Base-by-base conservation (phyloP, 2,797 vertebrate genomes). In the Myripristis jacobus region DNA sequence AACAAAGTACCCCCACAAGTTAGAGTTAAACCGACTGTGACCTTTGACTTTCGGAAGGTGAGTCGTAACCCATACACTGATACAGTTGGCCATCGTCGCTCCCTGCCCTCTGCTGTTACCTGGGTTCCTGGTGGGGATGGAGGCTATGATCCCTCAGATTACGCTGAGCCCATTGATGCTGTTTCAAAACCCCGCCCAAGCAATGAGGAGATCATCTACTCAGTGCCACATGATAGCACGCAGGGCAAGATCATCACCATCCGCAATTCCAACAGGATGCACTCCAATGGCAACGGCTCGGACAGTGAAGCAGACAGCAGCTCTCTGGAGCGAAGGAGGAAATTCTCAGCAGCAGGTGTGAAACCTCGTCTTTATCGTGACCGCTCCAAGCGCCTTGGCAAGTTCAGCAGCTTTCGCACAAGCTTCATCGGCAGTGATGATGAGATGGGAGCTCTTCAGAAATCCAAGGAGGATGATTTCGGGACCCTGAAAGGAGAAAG, bases 171-270 rank as follows among this genome's bases (percentile, higher is more conserved):
- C 0, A 94, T 98, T 82, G 98, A 99, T 0, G 96, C 98, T 0
- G 96, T 99, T 70, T 95, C 93, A 3, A 98, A 97, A 63, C 98
- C 98, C 0, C 92, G 97, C 16, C 94, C 90, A 0, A 96, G 95
- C 73, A 97, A 98, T 9, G 97, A 99, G 77, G 98, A 99, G 84
- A 98, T 96, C 84, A 99, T 99, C 76, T 99, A 99, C 87, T 99
- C 98, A 0, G 97, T 99, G 57, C 98, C 98, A 0, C 97, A 99
- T 0, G 97, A 99, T 92, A 99, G 97, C 93, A 99, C 97, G 16
- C 98, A 99, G 78, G 98, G 98, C 59, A 99, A 99, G 87, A 99
- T 99, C 88, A 99, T 99, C 86, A 99, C 98, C 66, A 95, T 99
- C 61, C 94, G 98, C 2, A 99, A 99, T 83, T 97, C 97, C 47